phyloP scores from a whole-genome alignment of 2,113 vertebrate genomes.

The Chrysochloris asiatica region DNA sequence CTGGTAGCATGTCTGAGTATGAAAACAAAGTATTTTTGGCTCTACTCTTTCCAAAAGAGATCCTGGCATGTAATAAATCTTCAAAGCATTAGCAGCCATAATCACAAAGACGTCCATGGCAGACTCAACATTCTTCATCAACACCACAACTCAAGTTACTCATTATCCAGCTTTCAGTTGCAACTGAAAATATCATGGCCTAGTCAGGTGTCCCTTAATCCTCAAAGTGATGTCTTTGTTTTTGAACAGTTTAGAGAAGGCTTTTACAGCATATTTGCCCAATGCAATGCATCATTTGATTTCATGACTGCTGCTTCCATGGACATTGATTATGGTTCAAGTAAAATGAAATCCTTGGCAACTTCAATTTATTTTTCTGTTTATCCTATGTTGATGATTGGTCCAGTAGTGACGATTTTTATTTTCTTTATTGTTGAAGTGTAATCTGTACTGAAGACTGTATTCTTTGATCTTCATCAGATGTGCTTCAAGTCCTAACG shows the following conservation, averaged over 20 bases:
- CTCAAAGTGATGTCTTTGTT: neutral
- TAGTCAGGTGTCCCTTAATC: neutral
- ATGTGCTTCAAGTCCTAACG: neutral
- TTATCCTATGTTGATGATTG: neutral
- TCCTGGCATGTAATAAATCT: too few species aligned
- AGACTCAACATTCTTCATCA: neutral
- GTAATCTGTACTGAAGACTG: neutral
- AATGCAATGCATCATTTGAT: neutral
- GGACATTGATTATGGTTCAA: neutral
- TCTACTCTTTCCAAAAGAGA: neutral
- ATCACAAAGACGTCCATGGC: too few species aligned
- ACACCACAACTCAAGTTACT: neutral
- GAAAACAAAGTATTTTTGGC: neutral
- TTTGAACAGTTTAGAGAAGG: neutral
- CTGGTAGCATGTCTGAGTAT: neutral
- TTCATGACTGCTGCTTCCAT: neutral
- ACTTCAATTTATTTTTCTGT: neutral
- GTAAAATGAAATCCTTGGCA: neutral
- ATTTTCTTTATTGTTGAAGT: neutral
- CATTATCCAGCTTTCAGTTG: neutral
- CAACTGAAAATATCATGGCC: neutral
- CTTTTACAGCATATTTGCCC: neutral
- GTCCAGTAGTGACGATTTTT: neutral
- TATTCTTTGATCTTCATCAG: neutral
- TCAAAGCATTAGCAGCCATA: too few species aligned